Evolutionary conservation across 2,888 invertebrate species (phyloP), one percentile per base, ranked within the genome.

Genomic region (Drosophila rubida): DNA sequence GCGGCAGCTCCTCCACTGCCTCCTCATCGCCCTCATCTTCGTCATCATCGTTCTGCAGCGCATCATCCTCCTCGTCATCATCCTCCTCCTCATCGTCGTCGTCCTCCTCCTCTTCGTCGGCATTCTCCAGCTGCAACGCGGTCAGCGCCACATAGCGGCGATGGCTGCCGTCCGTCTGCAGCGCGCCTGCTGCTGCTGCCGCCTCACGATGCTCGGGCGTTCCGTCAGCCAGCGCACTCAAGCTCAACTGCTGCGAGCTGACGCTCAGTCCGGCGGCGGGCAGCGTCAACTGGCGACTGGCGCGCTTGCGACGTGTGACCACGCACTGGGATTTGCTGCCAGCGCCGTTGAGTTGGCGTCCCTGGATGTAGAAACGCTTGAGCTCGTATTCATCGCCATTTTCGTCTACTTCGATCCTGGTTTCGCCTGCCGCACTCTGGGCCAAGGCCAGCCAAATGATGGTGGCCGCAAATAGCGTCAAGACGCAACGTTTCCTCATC

Each of bases 321-420:
- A 90, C 89, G 45, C 90, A 90, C 35, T 90, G 90, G 0, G 82
- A 75, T 2, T 80, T 67, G 19, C 85, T 88, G 49, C 87, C 83
- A 7, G 78, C 80, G 14, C 85, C 87, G 1, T 53, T 69, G 25
- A 90, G 32, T 50, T 90, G 88, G 0, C 90, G 79, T 7, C 90
- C 90, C 67, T 90, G 79, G 30, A 90, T 88, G 9, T 82, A 75
- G 68, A 90, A 90, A 2, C 81, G 80, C 37, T 90, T 90, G 16
- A 90, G 72, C 39, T 90, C 90, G 46, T 88, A 89, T 35, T 89
- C 89, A 54, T 90, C 87, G 0, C 90, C 90, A 55, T 90, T 77
- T 63, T 86, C 87, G 55, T 90, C 90, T 46, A 89, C 72, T 77
- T 90, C 90, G 60, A 88, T 80, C 46, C 71, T 67, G 3, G 87